These are phyloP conservation scores for Heterodera carotae DNA, from an alignment of 1,140 invertebrate genomes.

Conservation along the genomic window DNA sequence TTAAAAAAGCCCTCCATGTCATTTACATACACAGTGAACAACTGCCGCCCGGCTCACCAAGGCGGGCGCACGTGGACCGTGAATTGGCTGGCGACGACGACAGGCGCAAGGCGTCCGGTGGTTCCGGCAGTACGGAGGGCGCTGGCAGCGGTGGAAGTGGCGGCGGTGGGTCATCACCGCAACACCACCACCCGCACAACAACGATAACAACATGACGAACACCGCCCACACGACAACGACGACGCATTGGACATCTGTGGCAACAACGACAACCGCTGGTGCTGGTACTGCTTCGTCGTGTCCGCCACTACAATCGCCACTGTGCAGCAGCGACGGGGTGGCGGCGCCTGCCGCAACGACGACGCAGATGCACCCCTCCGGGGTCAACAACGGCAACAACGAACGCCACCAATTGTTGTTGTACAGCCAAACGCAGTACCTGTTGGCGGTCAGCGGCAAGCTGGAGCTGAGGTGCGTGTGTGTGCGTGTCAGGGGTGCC, in stretches of 20 bases:
- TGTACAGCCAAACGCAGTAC: constrained; percentile 29
- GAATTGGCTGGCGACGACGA: constrained; percentile 27
- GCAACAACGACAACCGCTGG: neutral
- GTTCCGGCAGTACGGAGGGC: neutral
- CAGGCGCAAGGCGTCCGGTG: constrained; percentile 12
- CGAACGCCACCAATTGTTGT: neutral
- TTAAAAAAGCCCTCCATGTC: too few species aligned
- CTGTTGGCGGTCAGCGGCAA: constrained; percentile 59
- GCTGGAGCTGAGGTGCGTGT: constrained; percentile 49
- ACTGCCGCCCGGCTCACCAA: constrained; percentile 48
- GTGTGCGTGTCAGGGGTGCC: too few species aligned
- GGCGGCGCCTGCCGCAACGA: too few species aligned
- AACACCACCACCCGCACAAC: neutral
- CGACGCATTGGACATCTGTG: neutral
- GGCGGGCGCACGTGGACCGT: constrained; percentile 37
- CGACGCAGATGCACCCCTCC: too few species aligned
- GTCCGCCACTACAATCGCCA: too few species aligned
- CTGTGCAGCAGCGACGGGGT: neutral
- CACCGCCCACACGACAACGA: neutral
- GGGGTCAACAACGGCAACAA: neutral
- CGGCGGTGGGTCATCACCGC: too few species aligned
- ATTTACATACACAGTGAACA: constrained; percentile 36
- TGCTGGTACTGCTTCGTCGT: neutral
- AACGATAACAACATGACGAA: neutral
- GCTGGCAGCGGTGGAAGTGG: neutral